Conservation (phyloP, 37 sponge, comb jelly and placozoan species). For the Petrosia ficiformis region DNA sequence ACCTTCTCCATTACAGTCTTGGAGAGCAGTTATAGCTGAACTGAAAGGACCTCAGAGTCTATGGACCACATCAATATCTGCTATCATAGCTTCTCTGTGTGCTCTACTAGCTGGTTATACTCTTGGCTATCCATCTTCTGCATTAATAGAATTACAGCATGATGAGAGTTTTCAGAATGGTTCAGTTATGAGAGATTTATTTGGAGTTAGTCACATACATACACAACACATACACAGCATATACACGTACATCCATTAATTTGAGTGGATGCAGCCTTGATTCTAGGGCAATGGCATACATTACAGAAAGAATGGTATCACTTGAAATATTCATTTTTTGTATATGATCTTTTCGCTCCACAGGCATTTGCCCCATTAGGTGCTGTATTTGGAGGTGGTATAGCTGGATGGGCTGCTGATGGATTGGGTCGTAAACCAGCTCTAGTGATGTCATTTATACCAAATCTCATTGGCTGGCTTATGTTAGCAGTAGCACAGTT, state of each 20-base stretch:
- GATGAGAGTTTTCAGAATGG: background rate
- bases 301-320: background rate
- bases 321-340: background rate
- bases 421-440: constrained; percentile 19
- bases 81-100: constrained; percentile 8
- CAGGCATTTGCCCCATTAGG: constrained; percentile 37
- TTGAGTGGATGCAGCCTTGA: constrained; percentile 3
- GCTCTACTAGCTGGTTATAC: constrained; percentile 10
- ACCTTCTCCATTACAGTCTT: background rate
- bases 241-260: background rate
- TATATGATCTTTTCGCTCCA: background rate
- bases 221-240: too few relatives aligned
- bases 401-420: constrained; percentile 31
- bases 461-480: constrained; percentile 36
- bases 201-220: background rate
- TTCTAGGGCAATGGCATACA: background rate
- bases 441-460: constrained; percentile 11
- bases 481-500: background rate
- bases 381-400: constrained; percentile 28
- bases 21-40: background rate
- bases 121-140: constrained; percentile 14
- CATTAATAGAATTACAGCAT: constrained; percentile 12
- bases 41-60: constrained; percentile 6
- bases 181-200: background rate
- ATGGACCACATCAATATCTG: background rate